phyloP scores from a whole-genome alignment of 2,113 vertebrate genomes.

The Mobula birostris region DNA sequence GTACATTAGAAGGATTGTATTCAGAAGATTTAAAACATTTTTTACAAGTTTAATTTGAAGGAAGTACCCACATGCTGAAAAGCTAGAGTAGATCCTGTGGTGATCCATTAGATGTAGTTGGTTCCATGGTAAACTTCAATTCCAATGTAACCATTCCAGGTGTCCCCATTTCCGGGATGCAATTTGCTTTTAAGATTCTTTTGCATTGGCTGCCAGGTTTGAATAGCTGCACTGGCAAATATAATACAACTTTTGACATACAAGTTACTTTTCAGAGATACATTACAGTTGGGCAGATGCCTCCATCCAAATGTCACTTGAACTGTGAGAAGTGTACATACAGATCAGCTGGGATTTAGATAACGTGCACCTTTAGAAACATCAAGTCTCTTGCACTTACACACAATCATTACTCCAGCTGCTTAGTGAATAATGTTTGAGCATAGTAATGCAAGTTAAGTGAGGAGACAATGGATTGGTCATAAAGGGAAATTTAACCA shows the following conservation, averaged over 20 bases:
- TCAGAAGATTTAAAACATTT: no score
- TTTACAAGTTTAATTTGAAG: no score
- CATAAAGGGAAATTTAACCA: neutral
- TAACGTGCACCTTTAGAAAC: neutral
- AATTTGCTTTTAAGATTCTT: no score
- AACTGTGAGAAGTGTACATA: neutral
- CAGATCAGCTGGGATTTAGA: neutral
- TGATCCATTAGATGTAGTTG: no score
- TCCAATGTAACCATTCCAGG: no score
- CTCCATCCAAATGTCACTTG: neutral
- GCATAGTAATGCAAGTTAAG: neutral
- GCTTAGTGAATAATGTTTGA: neutral
- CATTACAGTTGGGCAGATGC: neutral
- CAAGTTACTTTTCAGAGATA: neutral
- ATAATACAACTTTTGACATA: no score
- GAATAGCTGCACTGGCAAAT: neutral
- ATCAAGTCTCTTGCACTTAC: neutral
- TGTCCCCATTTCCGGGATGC: no score
- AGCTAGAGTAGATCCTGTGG: no score
- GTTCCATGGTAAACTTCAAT: no score
- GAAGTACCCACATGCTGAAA: no score
- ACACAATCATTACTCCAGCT: neutral
- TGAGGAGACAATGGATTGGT: neutral
- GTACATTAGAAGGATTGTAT: no score
- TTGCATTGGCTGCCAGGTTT: neutral